Percentiles rank a stretch among this genome's conserved stretches.
phyloP scores from a whole-genome alignment of 2,888 invertebrate genomes.

The Pyrocoelia pectoralis region DNA sequence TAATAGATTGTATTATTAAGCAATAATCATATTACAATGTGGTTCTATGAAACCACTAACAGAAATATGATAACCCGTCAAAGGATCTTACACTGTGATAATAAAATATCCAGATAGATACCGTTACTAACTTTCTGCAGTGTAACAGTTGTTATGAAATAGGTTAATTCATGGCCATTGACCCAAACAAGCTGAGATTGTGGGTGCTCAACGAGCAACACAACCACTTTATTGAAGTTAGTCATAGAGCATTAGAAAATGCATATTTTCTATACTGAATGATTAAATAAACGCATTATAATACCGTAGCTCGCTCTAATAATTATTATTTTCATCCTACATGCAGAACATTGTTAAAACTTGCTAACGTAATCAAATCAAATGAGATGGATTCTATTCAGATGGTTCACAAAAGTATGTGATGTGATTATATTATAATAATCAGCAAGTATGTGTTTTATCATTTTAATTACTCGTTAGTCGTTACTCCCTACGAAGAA shows the following conservation, averaged over 20 bases:
- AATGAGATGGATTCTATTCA: too few relatives aligned
- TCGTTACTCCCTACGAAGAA: too few relatives aligned
- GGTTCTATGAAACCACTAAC: not conserved
- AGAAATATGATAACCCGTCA: constrained; percentile 13
- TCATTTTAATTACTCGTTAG: too few relatives aligned
- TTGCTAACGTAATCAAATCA: too few relatives aligned
- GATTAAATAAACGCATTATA: not conserved
- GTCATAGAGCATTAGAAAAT: constrained; percentile 12
- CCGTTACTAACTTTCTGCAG: constrained; percentile 28
- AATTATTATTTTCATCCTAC: not conserved
- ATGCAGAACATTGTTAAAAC: too few relatives aligned
- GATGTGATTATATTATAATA: too few relatives aligned
- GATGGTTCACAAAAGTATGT: too few relatives aligned
- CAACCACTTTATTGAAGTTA: not conserved
- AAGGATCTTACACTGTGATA: constrained; percentile 21
- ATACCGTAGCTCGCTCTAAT: not conserved
- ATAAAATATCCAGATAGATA: constrained; percentile 16
- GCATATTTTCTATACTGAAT: not conserved
- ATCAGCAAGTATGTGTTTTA: too few relatives aligned
- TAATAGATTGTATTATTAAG: too few relatives aligned
- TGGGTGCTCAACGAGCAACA: constrained; percentile 12
- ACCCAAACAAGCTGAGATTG: constrained; percentile 24
- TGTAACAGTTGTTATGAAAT: constrained; percentile 27
- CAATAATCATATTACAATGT: too few relatives aligned
- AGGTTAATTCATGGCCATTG: constrained; percentile 32